Evolutionary conservation across 2,113 vertebrate species (phyloP).

Genomic region (Chamaetylas fuelleborni): DNA sequence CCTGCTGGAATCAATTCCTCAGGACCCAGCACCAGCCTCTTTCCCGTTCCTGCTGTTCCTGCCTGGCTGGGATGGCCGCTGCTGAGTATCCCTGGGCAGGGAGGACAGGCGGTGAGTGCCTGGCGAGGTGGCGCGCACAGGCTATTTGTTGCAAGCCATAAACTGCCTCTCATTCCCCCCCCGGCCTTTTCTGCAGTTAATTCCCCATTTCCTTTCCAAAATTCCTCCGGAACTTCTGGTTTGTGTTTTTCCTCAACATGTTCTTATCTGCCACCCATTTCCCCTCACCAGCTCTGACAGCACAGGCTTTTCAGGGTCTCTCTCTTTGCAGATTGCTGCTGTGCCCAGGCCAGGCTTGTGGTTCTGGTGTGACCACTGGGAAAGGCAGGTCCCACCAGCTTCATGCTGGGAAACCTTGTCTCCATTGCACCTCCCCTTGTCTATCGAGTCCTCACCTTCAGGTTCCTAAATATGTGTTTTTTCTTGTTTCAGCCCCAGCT

Average conservation of each 20-base stretch:
- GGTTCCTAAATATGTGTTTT: not conserved
- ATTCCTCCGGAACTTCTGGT: slow-evolving; percentile 62
- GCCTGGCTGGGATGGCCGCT: not conserved
- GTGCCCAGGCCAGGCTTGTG: not conserved
- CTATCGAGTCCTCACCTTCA: not conserved
- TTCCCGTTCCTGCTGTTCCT: not conserved
- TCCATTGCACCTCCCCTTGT: fast-evolving
- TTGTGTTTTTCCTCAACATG: slow-evolving; percentile 48
- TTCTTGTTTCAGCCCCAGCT: not conserved
- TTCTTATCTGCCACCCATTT: slow-evolving; percentile 38
- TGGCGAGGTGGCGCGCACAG: not conserved
- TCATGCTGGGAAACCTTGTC: not conserved
- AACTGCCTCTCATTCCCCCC: not conserved
- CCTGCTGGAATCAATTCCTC: not conserved
- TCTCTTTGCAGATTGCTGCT: not conserved
- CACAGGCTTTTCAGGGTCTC: not conserved
- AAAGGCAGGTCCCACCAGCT: not conserved
- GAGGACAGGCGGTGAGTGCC: not conserved
- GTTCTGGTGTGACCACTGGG: not conserved
- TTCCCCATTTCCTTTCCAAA: slow-evolving; percentile 61
- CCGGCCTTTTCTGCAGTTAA: slow-evolving; percentile 27
- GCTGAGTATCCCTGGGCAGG: not conserved
- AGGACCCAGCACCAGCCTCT: not conserved
- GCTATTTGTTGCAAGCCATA: not conserved
- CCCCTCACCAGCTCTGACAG: not conserved